These are phyloP conservation scores for Luscinia megarhynchos DNA, from an alignment of 2,797 vertebrate genomes.

Conservation along the genomic window DNA sequence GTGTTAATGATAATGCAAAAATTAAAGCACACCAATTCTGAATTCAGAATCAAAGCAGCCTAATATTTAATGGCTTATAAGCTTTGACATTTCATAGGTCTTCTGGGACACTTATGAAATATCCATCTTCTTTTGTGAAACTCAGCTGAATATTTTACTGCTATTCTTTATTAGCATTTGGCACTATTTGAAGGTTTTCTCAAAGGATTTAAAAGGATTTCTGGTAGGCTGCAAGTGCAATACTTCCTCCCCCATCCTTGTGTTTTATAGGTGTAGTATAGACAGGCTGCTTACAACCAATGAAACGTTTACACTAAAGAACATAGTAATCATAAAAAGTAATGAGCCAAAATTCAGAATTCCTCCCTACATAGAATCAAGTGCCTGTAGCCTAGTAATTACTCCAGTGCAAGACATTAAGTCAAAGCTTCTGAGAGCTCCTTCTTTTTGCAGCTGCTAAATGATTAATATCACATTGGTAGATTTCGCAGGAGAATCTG, in stretches of 20 bases:
- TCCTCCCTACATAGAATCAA: slow-evolving; percentile 25
- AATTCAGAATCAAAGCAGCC: slow-evolving; percentile 39
- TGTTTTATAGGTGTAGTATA: not conserved
- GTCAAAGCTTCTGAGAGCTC: slow-evolving; percentile 15
- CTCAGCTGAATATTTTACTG: slow-evolving; percentile 53
- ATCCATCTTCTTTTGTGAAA: slow-evolving; percentile 35
- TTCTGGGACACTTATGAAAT: slow-evolving; percentile 38
- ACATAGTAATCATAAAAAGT: slow-evolving; percentile 17
- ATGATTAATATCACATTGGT: slow-evolving; percentile 49
- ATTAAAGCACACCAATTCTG: slow-evolving; percentile 5
- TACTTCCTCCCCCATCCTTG: not conserved
- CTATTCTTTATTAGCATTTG: slow-evolving; percentile 46
- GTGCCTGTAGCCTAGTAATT: slow-evolving; percentile 28
- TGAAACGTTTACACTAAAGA: slow-evolving; percentile 29
- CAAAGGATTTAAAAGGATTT: slow-evolving; percentile 39
- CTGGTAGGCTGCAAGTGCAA: not conserved
- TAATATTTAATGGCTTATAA: slow-evolving; percentile 35
- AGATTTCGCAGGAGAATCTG: slow-evolving; percentile 54
- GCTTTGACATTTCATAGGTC: slow-evolving; percentile 43
- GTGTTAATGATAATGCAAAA: slow-evolving; percentile 52
- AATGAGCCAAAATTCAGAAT: slow-evolving; percentile 15
- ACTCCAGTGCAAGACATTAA: slow-evolving; percentile 18
- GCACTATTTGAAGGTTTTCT: slow-evolving; percentile 47
- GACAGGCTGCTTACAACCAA: slow-evolving; percentile 10
- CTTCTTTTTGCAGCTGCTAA: slow-evolving; percentile 50